These are phyloP conservation scores for Ahaetulla prasina DNA, from an alignment of 2,113 vertebrate species.

Conservation along the genomic window DNA sequence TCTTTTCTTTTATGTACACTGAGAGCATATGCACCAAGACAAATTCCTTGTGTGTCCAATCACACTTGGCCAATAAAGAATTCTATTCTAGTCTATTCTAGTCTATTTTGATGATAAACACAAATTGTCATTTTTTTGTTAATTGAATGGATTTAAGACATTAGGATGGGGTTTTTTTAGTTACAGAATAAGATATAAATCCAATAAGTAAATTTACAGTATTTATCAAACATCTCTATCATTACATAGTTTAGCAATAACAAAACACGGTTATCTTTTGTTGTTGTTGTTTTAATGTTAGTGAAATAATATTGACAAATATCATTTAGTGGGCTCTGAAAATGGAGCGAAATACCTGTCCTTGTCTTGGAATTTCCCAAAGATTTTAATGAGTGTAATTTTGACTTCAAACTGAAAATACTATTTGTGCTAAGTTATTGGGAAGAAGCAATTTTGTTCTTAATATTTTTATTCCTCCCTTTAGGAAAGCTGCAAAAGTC, in stretches of 20 bases:
- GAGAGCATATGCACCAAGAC: no score
- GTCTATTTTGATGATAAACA: background rate
- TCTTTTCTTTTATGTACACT: no score
- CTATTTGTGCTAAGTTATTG: background rate
- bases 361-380: background rate
- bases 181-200: background rate
- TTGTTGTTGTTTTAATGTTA: background rate
- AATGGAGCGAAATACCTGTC: background rate
- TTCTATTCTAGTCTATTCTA: no score
- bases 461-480: background rate
- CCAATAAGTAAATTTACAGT: background rate
- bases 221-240: constrained; percentile 25
- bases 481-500: background rate
- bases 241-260: constrained; percentile 8
- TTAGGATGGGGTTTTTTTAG: no score
- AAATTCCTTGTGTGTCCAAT: no score
- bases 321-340: background rate
- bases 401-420: background rate
- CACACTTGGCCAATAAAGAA: no score
- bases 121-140: background rate
- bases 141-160: background rate
- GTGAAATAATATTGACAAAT: background rate
- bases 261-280: background rate
- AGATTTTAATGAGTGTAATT: constrained; percentile 6
- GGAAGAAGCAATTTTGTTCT: background rate